These are phyloP conservation scores for Heliocidaris tuberculata DNA, from an alignment of 35 echinoderm and acorn worm species.

Conservation along the genomic window DNA sequence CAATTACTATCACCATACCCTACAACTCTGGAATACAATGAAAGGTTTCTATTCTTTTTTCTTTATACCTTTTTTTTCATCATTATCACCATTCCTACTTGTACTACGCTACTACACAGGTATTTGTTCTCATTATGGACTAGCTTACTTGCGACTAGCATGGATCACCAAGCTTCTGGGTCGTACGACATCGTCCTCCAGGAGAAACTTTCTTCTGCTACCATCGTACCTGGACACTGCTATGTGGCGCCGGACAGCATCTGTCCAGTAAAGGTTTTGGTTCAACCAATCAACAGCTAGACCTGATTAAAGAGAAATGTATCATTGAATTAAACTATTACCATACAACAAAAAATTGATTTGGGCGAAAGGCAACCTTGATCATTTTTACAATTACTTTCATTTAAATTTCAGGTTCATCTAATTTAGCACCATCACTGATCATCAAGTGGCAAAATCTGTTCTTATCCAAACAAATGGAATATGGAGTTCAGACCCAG, in stretches of 20 bases:
- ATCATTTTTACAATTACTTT: not conserved
- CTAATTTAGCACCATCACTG: too few species aligned
- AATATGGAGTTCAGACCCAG: too few species aligned
- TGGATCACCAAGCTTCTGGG: conserved; percentile 81
- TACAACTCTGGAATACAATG: too few species aligned
- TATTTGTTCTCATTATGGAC: not conserved
- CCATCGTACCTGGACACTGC: conserved; percentile 77
- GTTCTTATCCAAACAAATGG: too few species aligned
- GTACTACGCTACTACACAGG: too few species aligned
- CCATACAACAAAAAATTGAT: not conserved
- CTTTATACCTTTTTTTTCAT: too few species aligned
- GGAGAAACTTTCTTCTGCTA: conserved; percentile 43
- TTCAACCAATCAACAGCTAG: conserved; percentile 83
- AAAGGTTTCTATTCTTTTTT: too few species aligned
- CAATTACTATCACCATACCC: too few species aligned
- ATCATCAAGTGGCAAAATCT: too few species aligned
- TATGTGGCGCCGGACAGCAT: conserved; percentile 66
- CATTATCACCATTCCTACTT: too few species aligned
- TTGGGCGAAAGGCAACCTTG: not conserved
- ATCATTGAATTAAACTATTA: not conserved
- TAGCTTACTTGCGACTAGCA: conserved; percentile 56
- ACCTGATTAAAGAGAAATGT: conserved; percentile 46
- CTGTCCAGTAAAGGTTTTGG: conserved; percentile 86
- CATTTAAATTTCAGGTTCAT: too few species aligned
- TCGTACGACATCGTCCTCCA: conserved; percentile 59